These are phyloP conservation scores for Malthinus flaveolus DNA, from an alignment of 2,888 invertebrate genomes.

Conservation along the genomic window DNA sequence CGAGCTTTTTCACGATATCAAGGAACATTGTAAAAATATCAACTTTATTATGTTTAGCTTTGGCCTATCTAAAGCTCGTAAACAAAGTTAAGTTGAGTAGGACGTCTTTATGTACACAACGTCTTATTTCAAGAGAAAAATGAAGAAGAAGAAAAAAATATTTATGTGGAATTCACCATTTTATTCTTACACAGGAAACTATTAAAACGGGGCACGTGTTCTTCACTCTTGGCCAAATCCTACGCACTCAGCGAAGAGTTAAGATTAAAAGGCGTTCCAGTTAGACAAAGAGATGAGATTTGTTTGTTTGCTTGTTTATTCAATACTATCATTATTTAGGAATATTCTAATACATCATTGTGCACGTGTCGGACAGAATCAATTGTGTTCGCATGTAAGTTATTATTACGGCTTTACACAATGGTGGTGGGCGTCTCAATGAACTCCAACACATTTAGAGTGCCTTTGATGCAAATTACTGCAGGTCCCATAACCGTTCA, in stretches of 20 bases:
- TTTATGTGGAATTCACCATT: constrained; percentile 24
- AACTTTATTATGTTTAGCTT: constrained; percentile 14
- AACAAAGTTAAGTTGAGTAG: constrained; percentile 31
- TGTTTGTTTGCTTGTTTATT: constrained; percentile 19
- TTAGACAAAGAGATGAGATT: constrained; percentile 16
- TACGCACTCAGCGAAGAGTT: constrained; percentile 30
- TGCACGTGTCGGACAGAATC: constrained; percentile 54
- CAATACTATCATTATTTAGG: constrained; percentile 52
- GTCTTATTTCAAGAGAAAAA: constrained; percentile 20
- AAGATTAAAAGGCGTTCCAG: constrained; percentile 1
- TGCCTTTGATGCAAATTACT: constrained; percentile 38
- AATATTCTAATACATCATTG: constrained; percentile 53
- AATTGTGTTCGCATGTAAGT: constrained; percentile 50
- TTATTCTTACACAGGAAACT: constrained; percentile 24
- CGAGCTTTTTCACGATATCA: too few relatives aligned
- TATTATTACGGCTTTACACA: constrained; percentile 46
- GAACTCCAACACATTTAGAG: constrained; percentile 50
- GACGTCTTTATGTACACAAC: constrained; percentile 29
- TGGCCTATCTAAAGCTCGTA: constrained; percentile 32
- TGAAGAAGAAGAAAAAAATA: constrained; percentile 17
- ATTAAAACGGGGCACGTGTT: constrained; percentile 35
- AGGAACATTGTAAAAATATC: constrained; percentile 9
- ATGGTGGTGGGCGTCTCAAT: constrained; percentile 52
- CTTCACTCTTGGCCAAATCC: constrained; percentile 32
- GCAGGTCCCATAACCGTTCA: constrained; percentile 35